These are phyloP conservation scores for Lates japonicus DNA, from an alignment of 2,797 vertebrate genomes.

Conservation along the genomic window DNA sequence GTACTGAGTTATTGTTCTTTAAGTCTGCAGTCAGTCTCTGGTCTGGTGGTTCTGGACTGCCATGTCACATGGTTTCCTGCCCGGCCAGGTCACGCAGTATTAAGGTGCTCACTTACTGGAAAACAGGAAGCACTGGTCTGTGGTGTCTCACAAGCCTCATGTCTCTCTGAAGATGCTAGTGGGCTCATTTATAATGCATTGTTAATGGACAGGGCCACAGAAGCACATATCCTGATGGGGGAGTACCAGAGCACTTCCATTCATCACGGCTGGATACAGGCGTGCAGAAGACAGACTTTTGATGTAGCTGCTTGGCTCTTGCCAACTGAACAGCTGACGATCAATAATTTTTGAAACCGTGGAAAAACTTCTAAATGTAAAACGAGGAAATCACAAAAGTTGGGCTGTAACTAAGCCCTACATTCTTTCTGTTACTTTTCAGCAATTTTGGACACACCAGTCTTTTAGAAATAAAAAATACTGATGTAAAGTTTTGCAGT, in stretches of 20 bases:
- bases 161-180: slow-evolving; percentile 71
- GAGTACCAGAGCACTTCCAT: slow-evolving; percentile 65
- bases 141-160: slow-evolving; percentile 77
- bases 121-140: slow-evolving; percentile 80
- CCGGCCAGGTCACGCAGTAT: slow-evolving; percentile 65
- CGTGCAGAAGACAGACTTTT: slow-evolving; percentile 53
- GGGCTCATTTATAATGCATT: slow-evolving; percentile 82
- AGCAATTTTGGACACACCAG: slow-evolving; percentile 49
- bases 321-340: slow-evolving; percentile 6
- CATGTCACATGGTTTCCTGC: slow-evolving; percentile 79
- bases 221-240: slow-evolving; percentile 67
- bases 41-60: slow-evolving; percentile 66
- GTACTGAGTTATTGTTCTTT: slow-evolving; percentile 8
- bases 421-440: slow-evolving; percentile 30
- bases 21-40: slow-evolving; percentile 25
- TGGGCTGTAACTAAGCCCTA: not conserved
- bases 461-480: slow-evolving; percentile 38
- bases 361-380: slow-evolving; percentile 44
- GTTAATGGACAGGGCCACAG: slow-evolving; percentile 77
- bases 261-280: slow-evolving; percentile 62
- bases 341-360: slow-evolving; percentile 48
- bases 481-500: slow-evolving; percentile 81
- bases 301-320: slow-evolving; percentile 50
- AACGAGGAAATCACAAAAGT: slow-evolving; percentile 18
- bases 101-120: slow-evolving; percentile 78